Percentiles rank a stretch among this genome's conserved stretches.
Evolutionary conservation across 2,113 vertebrate genomes (phyloP).

Genomic region (Poeciliopsis retropinna): DNA sequence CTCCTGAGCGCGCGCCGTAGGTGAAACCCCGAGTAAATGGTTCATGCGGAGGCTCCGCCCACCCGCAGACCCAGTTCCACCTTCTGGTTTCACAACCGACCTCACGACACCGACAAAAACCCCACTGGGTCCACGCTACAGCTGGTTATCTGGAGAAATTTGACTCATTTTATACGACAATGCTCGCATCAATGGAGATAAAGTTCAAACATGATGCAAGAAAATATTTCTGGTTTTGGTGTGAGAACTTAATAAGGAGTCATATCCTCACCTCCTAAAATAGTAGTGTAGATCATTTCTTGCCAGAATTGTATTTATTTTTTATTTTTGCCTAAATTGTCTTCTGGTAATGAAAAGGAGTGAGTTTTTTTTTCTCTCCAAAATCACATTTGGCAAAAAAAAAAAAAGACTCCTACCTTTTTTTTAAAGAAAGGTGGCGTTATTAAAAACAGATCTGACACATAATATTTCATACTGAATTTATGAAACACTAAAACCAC

Average conservation of each 20-base stretch:
- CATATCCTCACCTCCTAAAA: no score
- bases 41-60: conserved; percentile 53
- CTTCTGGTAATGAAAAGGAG: no score
- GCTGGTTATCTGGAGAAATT: neutral
- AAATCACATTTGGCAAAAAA: no score
- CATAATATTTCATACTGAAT: neutral
- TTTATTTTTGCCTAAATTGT: no score
- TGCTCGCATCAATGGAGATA: neutral
- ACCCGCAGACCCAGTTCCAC: conserved; percentile 5
- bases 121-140: no score
- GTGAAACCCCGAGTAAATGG: conserved; percentile 30
- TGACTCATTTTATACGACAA: neutral
- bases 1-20: conserved; percentile 47
- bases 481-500: no score
- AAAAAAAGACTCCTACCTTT: no score
- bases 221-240: neutral
- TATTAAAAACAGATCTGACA: neutral
- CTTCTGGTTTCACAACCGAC: neutral
- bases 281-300: no score
- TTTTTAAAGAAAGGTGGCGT: no score
- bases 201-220: neutral
- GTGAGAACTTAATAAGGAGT: no score
- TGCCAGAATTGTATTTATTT: no score
- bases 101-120: neutral
- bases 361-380: no score